Evolutionary conservation across 64 coral and sea anemone genomes (phyloP).

Genomic region (Stylophora pistillata): DNA sequence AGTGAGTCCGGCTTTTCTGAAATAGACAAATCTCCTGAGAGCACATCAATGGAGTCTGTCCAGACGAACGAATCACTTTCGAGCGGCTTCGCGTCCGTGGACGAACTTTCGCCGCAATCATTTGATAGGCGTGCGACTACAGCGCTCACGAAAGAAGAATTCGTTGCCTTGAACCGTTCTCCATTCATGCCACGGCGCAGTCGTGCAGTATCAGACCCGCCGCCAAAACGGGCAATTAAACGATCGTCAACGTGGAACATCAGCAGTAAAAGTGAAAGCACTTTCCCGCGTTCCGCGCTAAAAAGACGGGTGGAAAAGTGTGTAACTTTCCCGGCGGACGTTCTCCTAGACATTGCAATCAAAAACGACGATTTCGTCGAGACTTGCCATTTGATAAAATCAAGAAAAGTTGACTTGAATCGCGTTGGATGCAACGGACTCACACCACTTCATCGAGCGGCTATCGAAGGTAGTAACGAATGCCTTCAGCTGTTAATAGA

Average conservation of each 20-base stretch:
- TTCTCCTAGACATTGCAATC: slow-evolving; percentile 72
- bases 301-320: slow-evolving; percentile 34
- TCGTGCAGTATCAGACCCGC: neutral
- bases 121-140: slow-evolving; percentile 61
- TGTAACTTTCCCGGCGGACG: slow-evolving; percentile 61
- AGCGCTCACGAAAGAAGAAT: slow-evolving; percentile 52
- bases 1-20: slow-evolving; percentile 68
- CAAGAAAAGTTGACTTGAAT: slow-evolving; percentile 78
- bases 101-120: slow-evolving; percentile 11
- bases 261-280: neutral
- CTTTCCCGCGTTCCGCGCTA: slow-evolving; percentile 5
- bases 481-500: slow-evolving; percentile 83
- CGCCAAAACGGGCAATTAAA: neutral
- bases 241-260: slow-evolving; percentile 32
- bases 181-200: neutral
- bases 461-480: slow-evolving; percentile 78
- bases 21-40: slow-evolving; percentile 38
- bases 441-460: slow-evolving; percentile 81
- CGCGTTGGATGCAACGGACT: slow-evolving; percentile 57
- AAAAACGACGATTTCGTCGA: slow-evolving; percentile 80
- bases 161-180: neutral
- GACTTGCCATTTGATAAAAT: slow-evolving; percentile 87
- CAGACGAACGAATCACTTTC: slow-evolving; percentile 18
- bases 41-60: slow-evolving; percentile 46
- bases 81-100: slow-evolving; percentile 25